phyloP scores from a whole-genome alignment of 2,888 invertebrate genomes.

The Cynaeus angustus region DNA sequence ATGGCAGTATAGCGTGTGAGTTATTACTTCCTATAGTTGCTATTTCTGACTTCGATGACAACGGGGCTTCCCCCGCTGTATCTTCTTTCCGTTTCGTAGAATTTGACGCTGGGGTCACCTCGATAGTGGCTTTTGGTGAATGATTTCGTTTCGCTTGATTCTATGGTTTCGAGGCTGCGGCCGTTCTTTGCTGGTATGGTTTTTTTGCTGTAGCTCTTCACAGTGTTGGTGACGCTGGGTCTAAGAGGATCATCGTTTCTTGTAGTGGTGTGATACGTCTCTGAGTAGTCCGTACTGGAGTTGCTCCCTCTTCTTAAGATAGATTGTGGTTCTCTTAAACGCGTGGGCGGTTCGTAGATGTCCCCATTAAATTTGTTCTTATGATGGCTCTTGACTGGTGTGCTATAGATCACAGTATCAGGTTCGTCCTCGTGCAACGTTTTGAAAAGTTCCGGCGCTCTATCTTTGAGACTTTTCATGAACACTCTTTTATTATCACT shows the following conservation, averaged over 20 bases:
- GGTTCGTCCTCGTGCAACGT: conserved; percentile 79
- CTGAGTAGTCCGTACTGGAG: conserved; percentile 82
- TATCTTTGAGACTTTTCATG: conserved; percentile 80
- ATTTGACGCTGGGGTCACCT: conserved; percentile 69
- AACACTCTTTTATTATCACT: conserved; percentile 80
- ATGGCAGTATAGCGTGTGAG: conserved; percentile 31
- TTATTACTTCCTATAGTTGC: conserved; percentile 41
- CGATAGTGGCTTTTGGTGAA: conserved; percentile 74
- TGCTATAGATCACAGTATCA: conserved; percentile 68
- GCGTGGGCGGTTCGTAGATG: conserved; percentile 70
- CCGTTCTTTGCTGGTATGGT: conserved; percentile 79
- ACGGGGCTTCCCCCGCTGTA: conserved; percentile 73
- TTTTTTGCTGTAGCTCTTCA: conserved; percentile 81
- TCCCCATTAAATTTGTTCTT: conserved; percentile 64
- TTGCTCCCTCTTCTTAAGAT: conserved; percentile 78
- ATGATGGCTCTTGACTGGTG: conserved; percentile 65
- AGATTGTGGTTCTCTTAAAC: conserved; percentile 67
- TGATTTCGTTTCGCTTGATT: conserved; percentile 82
- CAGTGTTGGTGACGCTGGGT: conserved; percentile 82
- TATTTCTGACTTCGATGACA: conserved; percentile 76
- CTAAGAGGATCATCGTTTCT: conserved; percentile 79
- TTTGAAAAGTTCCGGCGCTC: conserved; percentile 83
- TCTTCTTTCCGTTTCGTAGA: conserved; percentile 74
- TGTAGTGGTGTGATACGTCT: conserved; percentile 82
- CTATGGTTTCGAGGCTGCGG: conserved; percentile 79